A percentile compares a stretch with the other conserved stretches of the same genome.
These are phyloP conservation scores for Coregonus ussuriensis DNA, from an alignment of 2,797 vertebrate species.

Conservation along the genomic window DNA sequence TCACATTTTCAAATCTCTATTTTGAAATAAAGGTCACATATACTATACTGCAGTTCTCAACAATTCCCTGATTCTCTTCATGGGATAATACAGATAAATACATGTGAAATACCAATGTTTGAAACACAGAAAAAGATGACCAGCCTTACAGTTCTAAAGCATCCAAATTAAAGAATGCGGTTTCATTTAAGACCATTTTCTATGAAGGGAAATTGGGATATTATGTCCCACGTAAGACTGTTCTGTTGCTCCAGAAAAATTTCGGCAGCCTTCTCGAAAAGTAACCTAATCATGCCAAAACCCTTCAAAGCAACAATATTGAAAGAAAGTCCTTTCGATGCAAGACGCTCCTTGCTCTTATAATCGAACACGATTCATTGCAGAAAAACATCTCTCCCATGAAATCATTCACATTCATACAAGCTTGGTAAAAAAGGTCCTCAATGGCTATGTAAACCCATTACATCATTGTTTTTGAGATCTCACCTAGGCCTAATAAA, in stretches of 20 bases:
- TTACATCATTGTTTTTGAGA: background rate
- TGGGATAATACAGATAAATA: background rate
- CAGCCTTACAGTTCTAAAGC: background rate
- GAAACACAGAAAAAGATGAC: background rate
- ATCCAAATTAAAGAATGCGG: conserved; percentile 10
- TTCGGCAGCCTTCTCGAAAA: conserved; percentile 52
- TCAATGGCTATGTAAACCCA: conserved; percentile 11
- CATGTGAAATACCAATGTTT: background rate
- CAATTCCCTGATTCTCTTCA: background rate
- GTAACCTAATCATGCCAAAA: conserved; percentile 39
- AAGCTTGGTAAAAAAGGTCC: conserved; percentile 2
- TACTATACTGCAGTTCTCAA: background rate
- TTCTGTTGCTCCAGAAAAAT: conserved; percentile 42
- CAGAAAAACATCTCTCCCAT: conserved; percentile 9
- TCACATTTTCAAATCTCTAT: background rate
- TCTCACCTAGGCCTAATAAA: conserved; percentile 28
- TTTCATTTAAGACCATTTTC: conserved; percentile 28
- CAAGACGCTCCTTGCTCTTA: background rate
- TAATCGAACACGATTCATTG: conserved; percentile 1
- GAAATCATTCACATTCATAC: background rate
- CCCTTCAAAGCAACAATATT: conserved; percentile 31
- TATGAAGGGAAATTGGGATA: conserved; percentile 13
- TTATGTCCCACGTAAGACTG: conserved; percentile 4
- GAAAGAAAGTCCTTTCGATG: conserved; percentile 4
- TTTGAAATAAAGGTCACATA: background rate